Evolutionary conservation across 2,113 vertebrate species (phyloP).

Genomic region (Anhinga rufa): DNA sequence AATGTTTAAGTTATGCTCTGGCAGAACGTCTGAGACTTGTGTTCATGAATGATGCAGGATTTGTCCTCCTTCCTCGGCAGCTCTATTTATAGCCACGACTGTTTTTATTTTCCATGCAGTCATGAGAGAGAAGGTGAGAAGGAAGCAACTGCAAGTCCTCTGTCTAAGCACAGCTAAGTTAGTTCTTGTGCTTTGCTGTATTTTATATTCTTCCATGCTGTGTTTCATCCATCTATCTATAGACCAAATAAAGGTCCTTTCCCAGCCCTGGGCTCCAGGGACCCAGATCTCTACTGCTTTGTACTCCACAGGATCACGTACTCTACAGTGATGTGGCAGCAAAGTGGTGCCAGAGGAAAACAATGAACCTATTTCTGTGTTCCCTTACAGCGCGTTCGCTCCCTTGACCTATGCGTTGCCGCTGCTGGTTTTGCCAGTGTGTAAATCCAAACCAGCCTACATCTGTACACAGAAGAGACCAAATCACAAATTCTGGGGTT

Average conservation of each 20-base stretch:
- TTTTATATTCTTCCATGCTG: background rate
- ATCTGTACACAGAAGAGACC: background rate
- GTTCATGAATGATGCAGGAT: constrained; percentile 64
- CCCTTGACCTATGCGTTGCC: background rate
- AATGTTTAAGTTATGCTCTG: constrained; percentile 65
- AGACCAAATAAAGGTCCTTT: background rate
- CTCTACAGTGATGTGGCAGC: background rate
- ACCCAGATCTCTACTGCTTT: background rate
- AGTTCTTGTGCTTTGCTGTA: background rate
- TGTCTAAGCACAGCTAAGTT: background rate
- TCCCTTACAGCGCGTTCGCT: background rate
- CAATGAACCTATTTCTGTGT: background rate
- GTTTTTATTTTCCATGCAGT: constrained; percentile 10
- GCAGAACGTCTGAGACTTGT: constrained; percentile 24
- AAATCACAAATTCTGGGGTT: background rate
- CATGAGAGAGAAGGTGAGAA: constrained; percentile 1
- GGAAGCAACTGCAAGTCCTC: background rate
- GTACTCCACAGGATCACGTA: background rate
- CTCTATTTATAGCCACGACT: constrained; percentile 41
- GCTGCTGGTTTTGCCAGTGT: background rate
- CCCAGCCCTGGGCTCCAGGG: background rate
- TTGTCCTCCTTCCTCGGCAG: background rate
- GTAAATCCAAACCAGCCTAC: background rate
- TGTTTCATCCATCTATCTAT: background rate
- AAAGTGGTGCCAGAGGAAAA: background rate